Evolutionary conservation across 2,797 vertebrate genomes (phyloP), one percentile per base, ranked within the genome.

Genomic region (Alexandromys oeconomus): DNA sequence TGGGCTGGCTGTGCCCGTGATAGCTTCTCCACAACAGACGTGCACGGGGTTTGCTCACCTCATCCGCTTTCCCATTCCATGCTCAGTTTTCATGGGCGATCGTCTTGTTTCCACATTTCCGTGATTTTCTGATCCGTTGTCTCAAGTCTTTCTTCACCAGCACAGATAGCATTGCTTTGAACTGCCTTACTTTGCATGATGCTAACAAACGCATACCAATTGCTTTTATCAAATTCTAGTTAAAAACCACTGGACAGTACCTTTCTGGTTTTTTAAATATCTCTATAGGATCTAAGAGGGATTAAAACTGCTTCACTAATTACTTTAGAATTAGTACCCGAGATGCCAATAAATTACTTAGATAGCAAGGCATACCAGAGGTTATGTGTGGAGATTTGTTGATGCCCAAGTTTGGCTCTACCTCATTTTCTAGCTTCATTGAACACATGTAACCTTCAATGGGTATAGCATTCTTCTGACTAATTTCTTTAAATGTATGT

Each of bases 241-340:
- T 67, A 74, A 31, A 94, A 94, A 89, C 74, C 46, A 76, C 7
- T 27, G 43, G 17, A 23, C 14, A 59, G 0, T 48, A 3, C 0
- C 71, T 57, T 93, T 95, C 46, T 81, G 1, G 7, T 43, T 76
- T 74, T 84, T 71, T 91, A 54, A 51, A 79, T 43, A 51, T 95
- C 14, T 71, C 57, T 86, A 7, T 29, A 82, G n/a, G 40, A 73
- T 69, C 48, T 65, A 88, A 48, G 10, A 23, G 8, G 48, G 51
- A 61, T 94, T 80, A 80, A 92, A 79, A 61, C 14, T 31, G 65
- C 27, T 69, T 59, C 76, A 46, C 48, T 69, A 78, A 59, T 21
- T 93, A 34, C 34, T 34, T 31, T 67, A 61, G 48, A 59, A 37
- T 40, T 59, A 10, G 63, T 73, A 21, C 86, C 51, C 59, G 54